Conservation (phyloP, 2,797 vertebrate species). For the Yasuhikotakia modesta region DNA sequence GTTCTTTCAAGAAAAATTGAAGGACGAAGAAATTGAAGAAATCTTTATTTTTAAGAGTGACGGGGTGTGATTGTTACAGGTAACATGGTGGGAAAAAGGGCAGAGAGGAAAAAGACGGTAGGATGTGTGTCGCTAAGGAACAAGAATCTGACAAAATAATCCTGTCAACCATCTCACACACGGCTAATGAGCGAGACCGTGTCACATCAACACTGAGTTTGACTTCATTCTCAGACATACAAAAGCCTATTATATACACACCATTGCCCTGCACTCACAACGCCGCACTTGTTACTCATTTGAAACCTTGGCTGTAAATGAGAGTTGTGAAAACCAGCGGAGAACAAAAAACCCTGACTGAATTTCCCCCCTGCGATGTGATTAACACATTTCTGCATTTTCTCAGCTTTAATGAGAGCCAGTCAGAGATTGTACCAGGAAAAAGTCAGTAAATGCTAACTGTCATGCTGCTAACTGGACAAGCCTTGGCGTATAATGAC, state of each 20-base stretch:
- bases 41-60: not conserved
- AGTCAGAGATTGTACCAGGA: not conserved
- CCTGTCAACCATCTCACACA: conserved; percentile 52
- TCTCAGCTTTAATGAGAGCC: conserved; percentile 25
- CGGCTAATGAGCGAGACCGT: conserved; percentile 49
- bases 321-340: not conserved
- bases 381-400: conserved; percentile 7
- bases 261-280: conserved; percentile 21
- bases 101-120: conserved; percentile 3
- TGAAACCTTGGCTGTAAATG: not conserved
- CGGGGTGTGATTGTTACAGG: not conserved
- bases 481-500: conserved; percentile 1
- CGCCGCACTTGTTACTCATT: conserved; percentile 11
- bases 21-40: no score
- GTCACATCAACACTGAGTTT: conserved; percentile 44
- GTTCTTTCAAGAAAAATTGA: no score
- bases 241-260: conserved; percentile 36
- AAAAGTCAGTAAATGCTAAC: not conserved
- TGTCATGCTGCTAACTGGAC: not conserved
- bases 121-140: conserved; percentile 42
- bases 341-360: conserved; percentile 17
- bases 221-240: conserved; percentile 28
- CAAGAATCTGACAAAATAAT: conserved; percentile 45
- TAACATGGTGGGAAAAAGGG: not conserved
- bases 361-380: conserved; percentile 11